Percentiles rank a stretch among this genome's conserved stretches.
phyloP scores from a whole-genome alignment of 1,140 invertebrate species.

The Gryon sp. region DNA sequence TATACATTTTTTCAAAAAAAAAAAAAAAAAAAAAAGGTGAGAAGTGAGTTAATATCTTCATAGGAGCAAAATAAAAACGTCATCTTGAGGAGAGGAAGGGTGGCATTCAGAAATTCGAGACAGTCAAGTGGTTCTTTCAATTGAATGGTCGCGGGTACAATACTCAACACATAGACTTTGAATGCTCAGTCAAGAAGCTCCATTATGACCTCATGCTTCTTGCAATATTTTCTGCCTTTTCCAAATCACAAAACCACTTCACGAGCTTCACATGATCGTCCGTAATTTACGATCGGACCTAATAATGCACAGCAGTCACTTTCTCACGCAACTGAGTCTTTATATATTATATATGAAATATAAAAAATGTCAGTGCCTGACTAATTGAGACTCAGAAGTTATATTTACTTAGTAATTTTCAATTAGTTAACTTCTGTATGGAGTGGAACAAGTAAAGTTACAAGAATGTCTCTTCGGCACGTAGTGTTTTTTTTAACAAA shows the following conservation, averaged over 20 bases:
- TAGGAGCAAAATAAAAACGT: constrained; percentile 68
- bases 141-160: constrained; percentile 60
- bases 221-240: constrained; percentile 68
- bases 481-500: too few relatives aligned
- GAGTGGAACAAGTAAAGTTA: too few relatives aligned
- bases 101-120: constrained; percentile 64
- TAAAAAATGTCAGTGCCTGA: neutral
- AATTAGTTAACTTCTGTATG: too few relatives aligned
- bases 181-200: constrained; percentile 28
- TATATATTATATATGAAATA: neutral
- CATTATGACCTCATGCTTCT: constrained; percentile 40
- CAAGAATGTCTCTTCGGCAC: too few relatives aligned
- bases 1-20: constrained; percentile 22
- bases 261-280: constrained; percentile 51
- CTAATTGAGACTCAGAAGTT: too few relatives aligned
- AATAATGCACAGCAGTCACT: constrained; percentile 3
- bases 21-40: constrained; percentile 21
- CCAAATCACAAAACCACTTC: constrained; percentile 66
- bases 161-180: constrained; percentile 47
- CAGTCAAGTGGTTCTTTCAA: constrained; percentile 66
- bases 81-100: constrained; percentile 40
- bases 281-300: constrained; percentile 65
- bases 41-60: constrained; percentile 67
- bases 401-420: too few relatives aligned
- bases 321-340: constrained; percentile 57